These are phyloP conservation scores for Platorchestia sp. DNA, from an alignment of 1,140 invertebrate species.

Conservation along the genomic window DNA sequence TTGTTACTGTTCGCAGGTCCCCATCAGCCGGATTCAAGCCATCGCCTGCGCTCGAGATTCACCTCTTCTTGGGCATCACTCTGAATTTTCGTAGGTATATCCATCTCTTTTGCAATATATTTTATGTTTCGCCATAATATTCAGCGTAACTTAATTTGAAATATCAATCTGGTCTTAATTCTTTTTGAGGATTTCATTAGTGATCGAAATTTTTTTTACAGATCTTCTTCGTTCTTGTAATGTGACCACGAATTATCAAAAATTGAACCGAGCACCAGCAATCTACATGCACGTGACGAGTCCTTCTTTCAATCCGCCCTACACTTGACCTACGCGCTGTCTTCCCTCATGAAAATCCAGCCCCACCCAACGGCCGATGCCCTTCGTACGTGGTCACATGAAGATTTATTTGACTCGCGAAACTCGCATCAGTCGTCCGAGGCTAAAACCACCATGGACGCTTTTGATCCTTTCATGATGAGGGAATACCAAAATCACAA, in stretches of 20 bases:
- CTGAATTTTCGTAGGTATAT: background rate
- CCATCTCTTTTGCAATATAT: background rate
- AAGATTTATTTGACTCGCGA: constrained; percentile 65
- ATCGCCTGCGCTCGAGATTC: background rate
- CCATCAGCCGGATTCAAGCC: background rate
- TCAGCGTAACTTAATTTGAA: background rate
- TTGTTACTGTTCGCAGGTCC: background rate
- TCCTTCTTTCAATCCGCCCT: constrained; percentile 49
- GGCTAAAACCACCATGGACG: constrained; percentile 75
- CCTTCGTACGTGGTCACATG: constrained; percentile 67
- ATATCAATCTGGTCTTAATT: background rate
- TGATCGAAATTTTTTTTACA: background rate
- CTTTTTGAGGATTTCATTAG: background rate
- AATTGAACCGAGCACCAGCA: background rate
- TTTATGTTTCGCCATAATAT: background rate
- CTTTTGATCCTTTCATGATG: constrained; percentile 76
- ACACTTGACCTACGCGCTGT: constrained; percentile 25
- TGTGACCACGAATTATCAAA: background rate
- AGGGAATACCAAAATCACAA: constrained; percentile 70
- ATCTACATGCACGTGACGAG: constrained; percentile 50
- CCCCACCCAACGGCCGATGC: constrained; percentile 67
- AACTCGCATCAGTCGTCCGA: constrained; percentile 70
- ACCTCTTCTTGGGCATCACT: background rate
- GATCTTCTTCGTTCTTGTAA: constrained; percentile 5
- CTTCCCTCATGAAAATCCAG: constrained; percentile 67